Evolutionary conservation across 2,113 vertebrate genomes (phyloP).

Genomic region (Formicarius rufipectus): DNA sequence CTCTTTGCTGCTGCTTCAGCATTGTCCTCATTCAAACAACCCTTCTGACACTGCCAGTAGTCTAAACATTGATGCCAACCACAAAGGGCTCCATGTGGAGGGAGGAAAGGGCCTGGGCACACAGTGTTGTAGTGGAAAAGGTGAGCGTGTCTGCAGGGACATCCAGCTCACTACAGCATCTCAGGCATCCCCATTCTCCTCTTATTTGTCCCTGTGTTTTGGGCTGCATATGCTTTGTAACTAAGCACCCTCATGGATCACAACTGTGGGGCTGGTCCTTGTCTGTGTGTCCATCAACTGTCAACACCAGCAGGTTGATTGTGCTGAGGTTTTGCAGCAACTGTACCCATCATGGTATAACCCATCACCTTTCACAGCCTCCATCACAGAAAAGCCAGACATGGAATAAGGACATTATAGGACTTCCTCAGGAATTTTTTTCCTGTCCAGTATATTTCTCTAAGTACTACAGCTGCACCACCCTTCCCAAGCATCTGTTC

Average conservation of each 20-base stretch:
- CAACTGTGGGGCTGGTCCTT: background rate
- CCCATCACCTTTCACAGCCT: background rate
- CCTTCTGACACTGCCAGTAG: background rate
- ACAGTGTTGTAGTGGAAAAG: background rate
- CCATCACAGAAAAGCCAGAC: background rate
- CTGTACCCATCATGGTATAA: background rate
- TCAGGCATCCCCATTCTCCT: background rate
- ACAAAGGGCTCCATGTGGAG: accelerated
- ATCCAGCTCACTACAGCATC: background rate
- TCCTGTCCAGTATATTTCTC: background rate
- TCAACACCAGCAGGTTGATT: background rate
- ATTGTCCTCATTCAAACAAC: background rate
- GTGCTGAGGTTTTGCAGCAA: background rate
- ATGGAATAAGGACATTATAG: background rate
- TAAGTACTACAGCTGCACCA: background rate
- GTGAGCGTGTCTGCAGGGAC: background rate
- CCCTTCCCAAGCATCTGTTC: constrained; percentile 8
- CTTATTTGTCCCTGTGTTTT: background rate
- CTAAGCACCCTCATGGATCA: background rate
- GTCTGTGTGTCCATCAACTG: background rate
- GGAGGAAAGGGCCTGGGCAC: background rate
- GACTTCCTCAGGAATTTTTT: background rate
- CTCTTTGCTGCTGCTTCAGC: background rate
- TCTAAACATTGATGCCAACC: accelerated
- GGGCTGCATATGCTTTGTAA: background rate